Evolutionary conservation across 2,113 vertebrate species (phyloP).

Genomic region (Polypterus bichir): DNA sequence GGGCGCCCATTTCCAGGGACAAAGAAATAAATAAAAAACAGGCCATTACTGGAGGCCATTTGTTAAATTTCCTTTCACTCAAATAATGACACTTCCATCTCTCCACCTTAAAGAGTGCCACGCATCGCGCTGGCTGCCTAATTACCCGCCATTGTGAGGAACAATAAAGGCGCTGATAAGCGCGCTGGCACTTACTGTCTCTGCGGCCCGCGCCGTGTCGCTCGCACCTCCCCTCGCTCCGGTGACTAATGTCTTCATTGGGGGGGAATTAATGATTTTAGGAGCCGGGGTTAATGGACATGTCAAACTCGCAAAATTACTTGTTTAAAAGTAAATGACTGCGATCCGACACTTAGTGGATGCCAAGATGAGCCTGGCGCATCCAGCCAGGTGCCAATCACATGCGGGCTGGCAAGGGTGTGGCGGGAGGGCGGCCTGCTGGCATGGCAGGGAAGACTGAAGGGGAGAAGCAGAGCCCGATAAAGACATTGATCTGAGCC

Average conservation of each 20-base stretch:
- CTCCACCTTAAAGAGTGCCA: constrained; percentile 34
- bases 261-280: constrained; percentile 88
- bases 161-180: constrained; percentile 56
- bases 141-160: constrained; percentile 53
- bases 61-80: constrained; percentile 49
- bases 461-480: too few species aligned
- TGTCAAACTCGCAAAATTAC: constrained; percentile 86
- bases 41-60: constrained; percentile 51
- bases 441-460: too few species aligned
- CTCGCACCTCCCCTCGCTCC: constrained; percentile 34
- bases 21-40: constrained; percentile 32
- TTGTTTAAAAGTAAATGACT: constrained; percentile 92
- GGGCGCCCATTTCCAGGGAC: constrained; percentile 35
- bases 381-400: too few species aligned
- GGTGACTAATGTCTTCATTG: constrained; percentile 84
- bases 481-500: too few species aligned
- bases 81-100: constrained; percentile 62
- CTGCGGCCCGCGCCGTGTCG: not conserved
- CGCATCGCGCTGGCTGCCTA: constrained; percentile 50
- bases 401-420: too few species aligned
- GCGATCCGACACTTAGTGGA: constrained; percentile 86
- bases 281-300: constrained; percentile 83
- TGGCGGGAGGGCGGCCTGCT: too few species aligned
- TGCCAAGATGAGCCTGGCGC: constrained; percentile 12
- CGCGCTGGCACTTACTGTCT: constrained; percentile 20